phyloP scores from a whole-genome alignment of 1,140 invertebrate genomes.

The Branchinecta lynchi region DNA sequence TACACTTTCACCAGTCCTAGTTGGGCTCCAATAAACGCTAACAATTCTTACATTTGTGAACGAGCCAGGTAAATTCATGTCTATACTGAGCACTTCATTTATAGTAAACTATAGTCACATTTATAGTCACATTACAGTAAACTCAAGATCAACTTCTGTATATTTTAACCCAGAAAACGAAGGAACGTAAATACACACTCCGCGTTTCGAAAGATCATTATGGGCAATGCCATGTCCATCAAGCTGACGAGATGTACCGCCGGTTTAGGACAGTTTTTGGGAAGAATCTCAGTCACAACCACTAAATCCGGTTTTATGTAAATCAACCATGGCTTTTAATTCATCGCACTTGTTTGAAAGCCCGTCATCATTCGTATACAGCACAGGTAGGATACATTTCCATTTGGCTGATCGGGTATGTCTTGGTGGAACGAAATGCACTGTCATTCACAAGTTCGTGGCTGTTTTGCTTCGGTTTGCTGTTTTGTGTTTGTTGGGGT shows the following conservation, averaged over 20 bases:
- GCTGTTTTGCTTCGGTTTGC: neutral
- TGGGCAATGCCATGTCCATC: neutral
- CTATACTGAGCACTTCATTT: neutral
- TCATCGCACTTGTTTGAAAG: neutral
- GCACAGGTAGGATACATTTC: neutral
- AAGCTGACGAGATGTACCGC: neutral
- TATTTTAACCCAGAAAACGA: neutral
- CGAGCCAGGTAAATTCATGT: neutral
- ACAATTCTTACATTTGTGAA: neutral
- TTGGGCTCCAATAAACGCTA: neutral
- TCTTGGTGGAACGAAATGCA: neutral
- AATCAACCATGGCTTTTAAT: neutral
- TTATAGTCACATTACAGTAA: slow-evolving; percentile 9
- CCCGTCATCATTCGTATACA: neutral
- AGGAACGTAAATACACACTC: neutral
- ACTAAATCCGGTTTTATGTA: neutral
- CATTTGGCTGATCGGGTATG: neutral
- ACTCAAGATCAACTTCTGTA: neutral
- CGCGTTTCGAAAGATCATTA: neutral
- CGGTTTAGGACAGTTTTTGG: neutral
- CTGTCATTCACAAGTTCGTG: neutral
- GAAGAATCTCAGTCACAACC: neutral
- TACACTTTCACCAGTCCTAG: neutral
- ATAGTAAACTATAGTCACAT: too few relatives aligned
- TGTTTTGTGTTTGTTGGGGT: too few relatives aligned